Base-by-base conservation (phyloP, 2,113 vertebrate species). In the Epinephelus cyanopodus region DNA sequence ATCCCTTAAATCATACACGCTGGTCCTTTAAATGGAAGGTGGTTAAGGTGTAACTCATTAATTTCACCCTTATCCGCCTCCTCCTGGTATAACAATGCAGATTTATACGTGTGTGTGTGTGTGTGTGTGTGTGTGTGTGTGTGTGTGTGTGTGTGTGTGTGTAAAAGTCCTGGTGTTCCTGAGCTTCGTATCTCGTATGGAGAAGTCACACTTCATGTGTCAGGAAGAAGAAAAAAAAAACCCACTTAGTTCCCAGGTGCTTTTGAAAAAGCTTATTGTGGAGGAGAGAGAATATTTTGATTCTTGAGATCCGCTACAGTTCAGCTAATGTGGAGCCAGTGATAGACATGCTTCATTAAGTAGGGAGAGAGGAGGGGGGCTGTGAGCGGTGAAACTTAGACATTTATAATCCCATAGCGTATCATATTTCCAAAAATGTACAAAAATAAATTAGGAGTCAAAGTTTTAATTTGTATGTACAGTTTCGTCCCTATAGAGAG, bases 231-330 rank as follows among this genome's bases (percentile, higher is more conserved):
- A 37, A 37, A 37, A 37, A 37, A 37, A 7, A 37, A 37, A 7
- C 6, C 58, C 29, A 50, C 57, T 47, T 25, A 54, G 1, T 53
- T 47, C 62, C 5, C 8, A 14, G 37, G 25, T 83, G 39, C 37
- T 66, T 65, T 69, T 74, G 27, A 8, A 61, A 83, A 74, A 71
- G 27, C 37, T 64, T 77, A 45, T 79, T 70, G 17, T 56, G 14
- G 33, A 48, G 18, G 19, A 65, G 25, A 61, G 19, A 61, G 50
- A 56, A 61, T 72, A 68, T 57, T 33, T 71, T 33, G 25, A 50
- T 48, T 52, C 25, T 65, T 48, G 25, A 23, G 4, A 56, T 64
- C 37, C 13, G 25, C 23, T 70, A 12, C 29, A 48, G 48, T 54
- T 79, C 37, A 79, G 56, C 52, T 68, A 37, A 80, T 45, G 66